Evolutionary conservation across 2,113 vertebrate species (phyloP).

Genomic region (Xiphophorus maculatus): DNA sequence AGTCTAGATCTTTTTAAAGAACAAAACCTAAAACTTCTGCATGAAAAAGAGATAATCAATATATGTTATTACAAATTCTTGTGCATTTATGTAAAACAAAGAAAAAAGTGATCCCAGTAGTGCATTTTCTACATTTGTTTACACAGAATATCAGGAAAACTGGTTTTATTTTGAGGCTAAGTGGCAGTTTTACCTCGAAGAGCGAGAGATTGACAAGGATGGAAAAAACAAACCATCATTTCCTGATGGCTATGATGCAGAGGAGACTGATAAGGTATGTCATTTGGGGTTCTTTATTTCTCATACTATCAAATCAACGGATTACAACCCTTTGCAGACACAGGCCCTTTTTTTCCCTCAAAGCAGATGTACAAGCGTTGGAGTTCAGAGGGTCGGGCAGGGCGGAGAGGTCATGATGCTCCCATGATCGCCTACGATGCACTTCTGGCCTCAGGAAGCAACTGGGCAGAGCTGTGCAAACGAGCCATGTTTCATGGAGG

Average conservation of each 20-base stretch:
- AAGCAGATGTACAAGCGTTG: constrained; percentile 88
- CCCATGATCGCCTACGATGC: constrained; percentile 98
- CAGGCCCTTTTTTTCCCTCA: not conserved
- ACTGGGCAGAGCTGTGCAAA: constrained; percentile 90
- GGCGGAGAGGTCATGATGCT: constrained; percentile 90
- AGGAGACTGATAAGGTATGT: constrained; percentile 90
- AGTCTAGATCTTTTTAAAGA: not conserved
- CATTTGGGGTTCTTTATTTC: not conserved
- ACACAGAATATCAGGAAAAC: constrained; percentile 92
- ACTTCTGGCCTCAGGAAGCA: constrained; percentile 85
- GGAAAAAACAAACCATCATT: constrained; percentile 84
- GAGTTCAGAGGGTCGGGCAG: constrained; percentile 93
- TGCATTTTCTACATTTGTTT: constrained; percentile 5
- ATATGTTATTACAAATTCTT: not conserved
- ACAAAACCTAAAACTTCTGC: not conserved
- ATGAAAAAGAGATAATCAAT: not conserved
- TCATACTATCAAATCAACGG: not conserved
- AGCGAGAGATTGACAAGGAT: constrained; percentile 88
- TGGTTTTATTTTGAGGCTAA: constrained; percentile 99
- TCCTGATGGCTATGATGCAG: constrained; percentile 84
- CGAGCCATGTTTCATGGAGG: constrained; percentile 96
- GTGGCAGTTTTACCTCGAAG: constrained; percentile 97
- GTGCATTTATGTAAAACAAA: not conserved
- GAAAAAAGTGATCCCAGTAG: not conserved
- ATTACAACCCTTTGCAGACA: not conserved